These are phyloP conservation scores for Oreochromis spilurus DNA, from an alignment of 2,113 vertebrate species.

Conservation along the genomic window DNA sequence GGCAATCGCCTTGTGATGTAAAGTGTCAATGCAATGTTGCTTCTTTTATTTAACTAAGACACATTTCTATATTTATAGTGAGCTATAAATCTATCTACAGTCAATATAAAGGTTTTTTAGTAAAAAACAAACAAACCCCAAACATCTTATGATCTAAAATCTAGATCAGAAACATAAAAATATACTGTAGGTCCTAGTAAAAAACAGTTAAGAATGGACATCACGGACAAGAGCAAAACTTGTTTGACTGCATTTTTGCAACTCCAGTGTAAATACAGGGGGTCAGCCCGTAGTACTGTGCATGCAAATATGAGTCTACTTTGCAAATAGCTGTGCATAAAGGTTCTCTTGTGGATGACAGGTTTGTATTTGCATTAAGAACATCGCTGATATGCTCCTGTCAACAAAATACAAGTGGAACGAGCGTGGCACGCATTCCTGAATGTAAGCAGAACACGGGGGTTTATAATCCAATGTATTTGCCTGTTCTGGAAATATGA, in stretches of 20 bases:
- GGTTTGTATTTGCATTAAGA: conserved; percentile 12
- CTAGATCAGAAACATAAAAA: background rate
- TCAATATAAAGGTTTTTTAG: background rate
- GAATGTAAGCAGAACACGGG: background rate
- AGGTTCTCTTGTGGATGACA: background rate
- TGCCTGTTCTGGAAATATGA: background rate
- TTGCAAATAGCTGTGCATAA: conserved; percentile 1
- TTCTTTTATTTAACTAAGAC: background rate
- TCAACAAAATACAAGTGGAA: background rate
- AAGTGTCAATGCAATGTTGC: background rate
- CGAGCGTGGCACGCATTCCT: background rate
- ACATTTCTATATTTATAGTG: background rate
- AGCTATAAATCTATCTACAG: background rate
- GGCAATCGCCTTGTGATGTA: background rate
- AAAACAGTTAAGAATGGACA: background rate
- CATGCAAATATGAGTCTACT: conserved; percentile 23
- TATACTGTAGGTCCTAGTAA: background rate
- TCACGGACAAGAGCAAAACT: background rate
- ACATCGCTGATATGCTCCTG: background rate
- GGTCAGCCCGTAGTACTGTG: background rate
- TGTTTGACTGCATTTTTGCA: background rate
- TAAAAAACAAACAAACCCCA: background rate
- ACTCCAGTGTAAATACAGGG: background rate
- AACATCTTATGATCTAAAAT: background rate
- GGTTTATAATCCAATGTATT: background rate